Conservation (phyloP, 1,140 invertebrate genomes). For the Trachymyrmex septentrionalis region DNA sequence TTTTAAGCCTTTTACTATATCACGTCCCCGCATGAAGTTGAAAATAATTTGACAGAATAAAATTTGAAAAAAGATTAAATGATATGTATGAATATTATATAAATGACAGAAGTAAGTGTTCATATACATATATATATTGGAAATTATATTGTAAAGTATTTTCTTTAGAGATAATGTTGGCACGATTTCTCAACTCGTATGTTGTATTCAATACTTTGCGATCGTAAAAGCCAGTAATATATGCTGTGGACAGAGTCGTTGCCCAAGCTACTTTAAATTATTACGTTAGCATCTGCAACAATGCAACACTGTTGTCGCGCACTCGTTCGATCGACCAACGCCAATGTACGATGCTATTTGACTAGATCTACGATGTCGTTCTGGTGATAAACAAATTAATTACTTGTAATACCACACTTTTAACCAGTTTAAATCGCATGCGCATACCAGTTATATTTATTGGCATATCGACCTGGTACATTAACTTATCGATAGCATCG, state of each 20-base stretch:
- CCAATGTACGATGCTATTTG: conserved; percentile 61
- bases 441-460: conserved; percentile 9
- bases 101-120: neutral
- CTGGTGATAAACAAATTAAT: conserved; percentile 76
- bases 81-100: neutral
- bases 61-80: neutral
- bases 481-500: neutral
- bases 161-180: neutral
- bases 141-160: neutral
- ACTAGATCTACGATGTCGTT: conserved; percentile 73
- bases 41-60: neutral
- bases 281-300: conserved; percentile 29
- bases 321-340: conserved; percentile 10
- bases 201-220: neutral
- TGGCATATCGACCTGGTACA: conserved; percentile 9
- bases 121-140: neutral
- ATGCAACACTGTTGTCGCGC: conserved; percentile 52
- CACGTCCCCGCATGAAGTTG: neutral
- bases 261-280: conserved; percentile 44
- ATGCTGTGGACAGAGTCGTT: neutral
- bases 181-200: neutral
- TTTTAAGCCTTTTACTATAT: neutral
- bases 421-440: conserved; percentile 49
- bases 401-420: conserved; percentile 54
- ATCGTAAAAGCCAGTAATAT: conserved; percentile 29